Base-by-base conservation (phyloP, 1,140 invertebrate species). In the Neocloeon triangulifer region DNA sequence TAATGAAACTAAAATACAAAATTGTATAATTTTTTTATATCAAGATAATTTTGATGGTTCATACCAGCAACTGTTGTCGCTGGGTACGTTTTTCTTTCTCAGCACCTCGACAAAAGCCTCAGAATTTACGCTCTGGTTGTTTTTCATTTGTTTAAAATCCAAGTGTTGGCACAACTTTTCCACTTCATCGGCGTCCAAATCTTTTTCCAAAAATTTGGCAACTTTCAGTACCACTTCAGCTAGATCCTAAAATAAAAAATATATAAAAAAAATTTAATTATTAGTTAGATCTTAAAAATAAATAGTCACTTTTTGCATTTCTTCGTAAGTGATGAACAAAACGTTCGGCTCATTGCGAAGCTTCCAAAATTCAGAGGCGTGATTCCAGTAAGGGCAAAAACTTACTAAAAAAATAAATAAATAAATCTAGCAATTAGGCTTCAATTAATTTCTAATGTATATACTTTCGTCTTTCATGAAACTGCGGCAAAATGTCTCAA, bases 281-380 rank as follows among this genome's bases (percentile, higher is more conserved):
- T n/a, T n/a, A n/a, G n/a, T n/a, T n/a, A n/a, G n/a, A n/a, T n/a
- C n/a, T n/a, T n/a, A n/a, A n/a, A n/a, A n/a, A n/a, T n/a, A n/a
- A n/a, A n/a, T n/a, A n/a, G n/a, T n/a, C 39, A 48, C 48, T 30
- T 30, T 32, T 37, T 49, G 47, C 45, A 53, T 43, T 16, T 59
- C 54, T 42, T 62, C 59, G 36, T 50, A 62, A 20, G 49, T 59
- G 6, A 56, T 37, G 28, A 62, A 50, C 8, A 52, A 41, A 12
- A 61, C 35, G 32, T 61, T 55, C 1, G 50, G 43, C 20, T 56
- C 41, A 20, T 53, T 21, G 28, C 52, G 38, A 14, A 47, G 22
- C 14, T 50, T 40, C 48, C 55, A 59, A 45, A 46, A 51, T 25
- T 47, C 47, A 13, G 40, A 35, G 2, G 47, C 39, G 35, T 51